Evolutionary conservation across 1,140 invertebrate species (phyloP).

Genomic region (Chrysomallon squamiferum): DNA sequence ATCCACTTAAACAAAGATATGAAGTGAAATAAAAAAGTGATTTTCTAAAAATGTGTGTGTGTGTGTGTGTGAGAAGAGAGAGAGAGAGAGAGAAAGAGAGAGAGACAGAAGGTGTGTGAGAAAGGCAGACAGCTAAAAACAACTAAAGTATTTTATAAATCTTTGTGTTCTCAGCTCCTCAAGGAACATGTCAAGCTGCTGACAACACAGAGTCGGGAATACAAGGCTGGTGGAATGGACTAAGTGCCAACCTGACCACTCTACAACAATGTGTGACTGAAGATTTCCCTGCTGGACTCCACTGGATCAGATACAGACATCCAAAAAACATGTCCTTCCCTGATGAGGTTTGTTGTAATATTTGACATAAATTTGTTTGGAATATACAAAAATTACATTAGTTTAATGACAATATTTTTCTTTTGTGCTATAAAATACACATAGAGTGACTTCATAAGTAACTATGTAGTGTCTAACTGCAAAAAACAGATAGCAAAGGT

Average conservation of each 20-base stretch:
- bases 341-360: conserved; percentile 69
- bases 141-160: no score
- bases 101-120: no score
- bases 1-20: no score
- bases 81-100: no score
- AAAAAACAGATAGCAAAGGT: no score
- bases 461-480: no score
- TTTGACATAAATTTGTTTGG: background rate
- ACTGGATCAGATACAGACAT: conserved; percentile 84
- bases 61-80: no score
- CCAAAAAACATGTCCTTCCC: conserved; percentile 86
- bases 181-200: conserved; percentile 35
- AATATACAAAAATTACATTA: background rate
- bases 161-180: conserved; percentile 29
- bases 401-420: background rate
- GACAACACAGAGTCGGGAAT: conserved; percentile 73
- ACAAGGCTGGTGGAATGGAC: conserved; percentile 87
- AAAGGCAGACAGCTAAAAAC: no score
- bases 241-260: conserved; percentile 76
- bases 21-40: no score
- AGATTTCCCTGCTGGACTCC: conserved; percentile 85
- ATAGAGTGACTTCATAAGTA: no score
- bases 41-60: no score
- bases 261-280: conserved; percentile 79
- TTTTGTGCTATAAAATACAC: background rate